phyloP scores from a whole-genome alignment of 92 coral and sea anemone genomes.

The Muricea muricata region DNA sequence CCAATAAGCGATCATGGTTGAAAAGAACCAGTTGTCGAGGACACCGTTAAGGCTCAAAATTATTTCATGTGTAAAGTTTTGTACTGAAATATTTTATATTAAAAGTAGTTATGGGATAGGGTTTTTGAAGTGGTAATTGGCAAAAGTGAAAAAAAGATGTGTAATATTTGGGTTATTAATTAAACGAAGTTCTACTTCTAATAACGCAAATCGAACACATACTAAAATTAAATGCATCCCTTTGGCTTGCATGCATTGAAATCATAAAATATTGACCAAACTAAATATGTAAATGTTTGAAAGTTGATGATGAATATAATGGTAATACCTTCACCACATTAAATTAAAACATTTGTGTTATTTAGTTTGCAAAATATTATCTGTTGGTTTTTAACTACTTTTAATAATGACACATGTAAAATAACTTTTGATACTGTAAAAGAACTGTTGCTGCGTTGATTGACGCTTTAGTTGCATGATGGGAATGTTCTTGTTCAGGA shows the following conservation, averaged over 20 bases:
- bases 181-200: no score
- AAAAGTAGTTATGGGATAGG: background rate
- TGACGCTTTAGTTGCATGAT: conserved; percentile 12
- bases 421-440: background rate
- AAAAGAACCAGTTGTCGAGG: background rate
- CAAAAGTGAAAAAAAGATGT: no score
- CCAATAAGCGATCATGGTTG: background rate
- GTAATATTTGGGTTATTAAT: no score
- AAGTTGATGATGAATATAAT: background rate
- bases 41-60: background rate
- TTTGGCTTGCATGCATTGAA: background rate
- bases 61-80: background rate
- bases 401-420: background rate
- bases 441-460: background rate
- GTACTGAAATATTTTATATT: background rate
- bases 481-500: conserved; percentile 1
- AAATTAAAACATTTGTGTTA: background rate
- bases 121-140: background rate
- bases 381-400: background rate
- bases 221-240: no score
- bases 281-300: background rate
- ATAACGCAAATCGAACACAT: no score
- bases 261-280: background rate
- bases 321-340: background rate
- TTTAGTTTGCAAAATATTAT: background rate